Base-by-base conservation (phyloP, 2,797 vertebrate genomes). In the Dendrocincla tyrannina region DNA sequence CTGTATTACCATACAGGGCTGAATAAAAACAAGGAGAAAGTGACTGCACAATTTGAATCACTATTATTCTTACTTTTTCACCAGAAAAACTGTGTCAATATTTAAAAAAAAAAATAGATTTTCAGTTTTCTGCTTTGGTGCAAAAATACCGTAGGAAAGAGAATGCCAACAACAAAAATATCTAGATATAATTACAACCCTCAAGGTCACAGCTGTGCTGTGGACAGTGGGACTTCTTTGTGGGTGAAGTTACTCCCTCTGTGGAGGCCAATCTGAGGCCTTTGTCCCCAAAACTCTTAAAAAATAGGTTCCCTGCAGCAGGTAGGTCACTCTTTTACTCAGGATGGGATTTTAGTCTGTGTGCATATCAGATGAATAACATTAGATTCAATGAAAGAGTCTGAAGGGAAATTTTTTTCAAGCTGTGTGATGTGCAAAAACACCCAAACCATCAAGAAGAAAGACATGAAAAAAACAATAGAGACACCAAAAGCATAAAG, bases 391-490 rank as follows among this genome's bases (percentile, higher is more conserved):
- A 90, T 89, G 80, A 93, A 89, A 91, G 69, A 69, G 12, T 88
- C 70, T 94, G 83, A 96, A 89, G 55, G 69, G 69, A 78, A 81
- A n/a, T 9, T 44, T 66, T 85, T 94, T 91, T 89, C 63, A 79
- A 86, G 63, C 58, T 76, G 25, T 92, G 64, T 88, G 94, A 95
- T 92, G 68, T 95, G 82, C 73, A 92, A 93, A 94, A 96, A 15
- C 91, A 85, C 58, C 66, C 80, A 88, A 66, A 39, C 73, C 59
- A 56, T 95, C 93, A 95, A 90, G 83, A 94, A 90, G 81, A 94
- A 91, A 94, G 59, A 67, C 73, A 78, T 73, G 66, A 84, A 94
- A 92, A 92, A 96, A 91, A 90, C 66, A 96, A 93, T 46, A 89
- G 55, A 94, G 80, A 92, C 77, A 83, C 41, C 58, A 91, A 63